These are phyloP conservation scores for Apolygus lucorum DNA, from an alignment of 1,140 invertebrate genomes.

Conservation along the genomic window DNA sequence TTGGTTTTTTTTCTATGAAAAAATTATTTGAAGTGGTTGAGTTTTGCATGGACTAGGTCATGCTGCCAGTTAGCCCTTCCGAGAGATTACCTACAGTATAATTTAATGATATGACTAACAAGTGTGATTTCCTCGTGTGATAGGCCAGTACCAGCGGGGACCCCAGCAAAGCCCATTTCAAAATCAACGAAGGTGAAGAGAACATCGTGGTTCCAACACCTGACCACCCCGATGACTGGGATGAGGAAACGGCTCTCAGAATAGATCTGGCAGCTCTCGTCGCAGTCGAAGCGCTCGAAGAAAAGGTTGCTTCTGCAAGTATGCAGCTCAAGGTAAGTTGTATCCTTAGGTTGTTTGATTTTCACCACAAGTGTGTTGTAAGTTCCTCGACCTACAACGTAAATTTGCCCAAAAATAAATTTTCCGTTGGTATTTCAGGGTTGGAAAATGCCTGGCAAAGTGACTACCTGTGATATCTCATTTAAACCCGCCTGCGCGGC, in stretches of 20 bases:
- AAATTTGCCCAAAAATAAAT: no score
- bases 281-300: constrained; percentile 83
- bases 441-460: constrained; percentile 65
- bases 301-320: constrained; percentile 82
- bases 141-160: constrained; percentile 20
- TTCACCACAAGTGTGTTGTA: no score
- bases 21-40: no score
- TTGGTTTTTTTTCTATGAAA: no score
- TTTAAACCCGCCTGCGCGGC: constrained; percentile 46
- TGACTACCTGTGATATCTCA: constrained; percentile 48
- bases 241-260: constrained; percentile 59
- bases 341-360: no score
- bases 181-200: constrained; percentile 19
- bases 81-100: no score
- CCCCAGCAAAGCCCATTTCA: constrained; percentile 11
- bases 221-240: constrained; percentile 56
- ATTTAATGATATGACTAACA: no score
- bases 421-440: constrained; percentile 44
- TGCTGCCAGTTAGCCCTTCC: no score
- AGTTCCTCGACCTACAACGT: no score
- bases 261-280: constrained; percentile 75
- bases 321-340: constrained; percentile 73
- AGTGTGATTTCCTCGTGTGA: no score
- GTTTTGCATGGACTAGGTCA: no score
- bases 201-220: constrained; percentile 41